These are phyloP conservation scores for Chaetodon auriga DNA, from an alignment of 2,113 vertebrate species.

Conservation along the genomic window DNA sequence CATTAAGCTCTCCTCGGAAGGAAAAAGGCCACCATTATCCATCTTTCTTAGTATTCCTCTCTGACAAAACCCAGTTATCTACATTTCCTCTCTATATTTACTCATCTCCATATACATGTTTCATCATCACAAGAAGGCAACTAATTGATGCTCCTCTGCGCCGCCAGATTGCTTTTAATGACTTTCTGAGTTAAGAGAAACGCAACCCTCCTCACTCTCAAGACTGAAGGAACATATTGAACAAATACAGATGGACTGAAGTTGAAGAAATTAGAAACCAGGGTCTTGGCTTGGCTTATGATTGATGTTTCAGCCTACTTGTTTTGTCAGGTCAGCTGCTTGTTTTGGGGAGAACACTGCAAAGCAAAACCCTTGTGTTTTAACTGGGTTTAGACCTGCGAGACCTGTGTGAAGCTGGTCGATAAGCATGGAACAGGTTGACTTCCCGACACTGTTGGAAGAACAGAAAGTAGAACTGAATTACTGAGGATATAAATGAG, in stretches of 20 bases:
- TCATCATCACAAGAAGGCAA: conserved; percentile 37
- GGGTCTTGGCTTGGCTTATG: conserved; percentile 21
- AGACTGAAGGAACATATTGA: neutral
- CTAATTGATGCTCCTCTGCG: conserved; percentile 35
- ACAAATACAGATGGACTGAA: conserved; percentile 34
- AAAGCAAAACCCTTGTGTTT: conserved; percentile 14
- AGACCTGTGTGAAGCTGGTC: conserved; percentile 45
- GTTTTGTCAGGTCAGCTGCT: conserved; percentile 49
- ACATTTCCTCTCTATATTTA: conserved; percentile 51
- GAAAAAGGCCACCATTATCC: conserved; percentile 44
- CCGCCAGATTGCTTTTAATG: conserved; percentile 43
- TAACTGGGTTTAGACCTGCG: conserved; percentile 49
- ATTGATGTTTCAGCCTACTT: conserved; percentile 51
- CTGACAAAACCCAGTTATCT: conserved; percentile 51
- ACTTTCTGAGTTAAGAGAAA: conserved; percentile 52
- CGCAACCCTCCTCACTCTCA: conserved; percentile 2
- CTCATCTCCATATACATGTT: conserved; percentile 38
- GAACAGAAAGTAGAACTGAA: conserved; percentile 41
- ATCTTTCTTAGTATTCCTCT: conserved; percentile 56
- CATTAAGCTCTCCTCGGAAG: conserved; percentile 51
- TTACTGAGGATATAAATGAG: conserved; percentile 66
- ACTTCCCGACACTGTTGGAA: conserved; percentile 4
- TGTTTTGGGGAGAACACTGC: conserved; percentile 25
- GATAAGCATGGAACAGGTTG: conserved; percentile 53
- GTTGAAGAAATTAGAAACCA: neutral